Evolutionary conservation across 2,888 invertebrate species (phyloP).

Genomic region (Biston stratarius): DNA sequence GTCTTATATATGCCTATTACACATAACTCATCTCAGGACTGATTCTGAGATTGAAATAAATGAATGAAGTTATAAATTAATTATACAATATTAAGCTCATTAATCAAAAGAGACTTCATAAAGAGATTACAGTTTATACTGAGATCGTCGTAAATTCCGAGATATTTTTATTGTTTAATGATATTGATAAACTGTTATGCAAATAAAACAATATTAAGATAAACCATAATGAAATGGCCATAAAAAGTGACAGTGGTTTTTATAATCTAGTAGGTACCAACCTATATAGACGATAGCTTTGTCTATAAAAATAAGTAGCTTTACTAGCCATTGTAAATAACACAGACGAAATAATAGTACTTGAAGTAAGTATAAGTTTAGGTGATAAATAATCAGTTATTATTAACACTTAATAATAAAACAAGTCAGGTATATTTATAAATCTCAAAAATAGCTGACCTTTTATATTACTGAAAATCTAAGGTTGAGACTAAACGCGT

Average conservation of each 20-base stretch:
- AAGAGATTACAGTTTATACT: conserved; percentile 26
- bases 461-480: conserved; percentile 28
- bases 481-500: background rate
- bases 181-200: conserved; percentile 23
- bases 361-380: no score
- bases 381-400: background rate
- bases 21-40: conserved; percentile 12
- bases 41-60: conserved; percentile 14
- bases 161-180: conserved; percentile 26
- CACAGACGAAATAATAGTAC: background rate
- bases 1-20: conserved; percentile 33
- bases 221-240: conserved; percentile 18
- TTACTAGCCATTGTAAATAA: background rate
- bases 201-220: conserved; percentile 26
- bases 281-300: background rate
- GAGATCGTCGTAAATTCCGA: conserved; percentile 22
- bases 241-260: conserved; percentile 4
- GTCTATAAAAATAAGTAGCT: background rate
- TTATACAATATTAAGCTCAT: conserved; percentile 28
- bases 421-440: background rate
- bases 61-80: conserved; percentile 29
- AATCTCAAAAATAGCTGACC: conserved; percentile 31
- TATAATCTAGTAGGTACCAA: conserved; percentile 6
- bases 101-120: conserved; percentile 24
- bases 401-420: conserved; percentile 15